phyloP scores from a whole-genome alignment of 1,140 invertebrate genomes.

The Nylanderia fulva region DNA sequence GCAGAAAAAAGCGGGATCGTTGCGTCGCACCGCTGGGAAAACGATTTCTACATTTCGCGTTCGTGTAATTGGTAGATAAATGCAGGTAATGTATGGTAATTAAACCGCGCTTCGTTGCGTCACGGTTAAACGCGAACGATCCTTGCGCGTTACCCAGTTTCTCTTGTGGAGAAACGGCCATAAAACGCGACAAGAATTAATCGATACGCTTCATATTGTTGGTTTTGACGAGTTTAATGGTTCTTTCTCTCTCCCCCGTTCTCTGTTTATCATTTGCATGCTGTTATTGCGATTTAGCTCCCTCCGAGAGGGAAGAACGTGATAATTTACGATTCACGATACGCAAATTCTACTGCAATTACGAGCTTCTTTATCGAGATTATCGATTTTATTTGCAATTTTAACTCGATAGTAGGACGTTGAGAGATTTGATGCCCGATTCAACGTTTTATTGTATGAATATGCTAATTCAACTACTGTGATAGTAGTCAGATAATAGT shows the following conservation, averaged over 20 bases:
- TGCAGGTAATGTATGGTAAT: conserved; percentile 59
- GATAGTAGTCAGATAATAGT: conserved; percentile 19
- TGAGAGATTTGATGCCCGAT: background rate
- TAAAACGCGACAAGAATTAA: conserved; percentile 40
- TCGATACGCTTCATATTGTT: conserved; percentile 22
- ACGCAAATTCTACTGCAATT: background rate
- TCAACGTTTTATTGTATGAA: conserved; percentile 27
- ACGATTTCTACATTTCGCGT: conserved; percentile 46
- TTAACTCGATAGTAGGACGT: background rate
- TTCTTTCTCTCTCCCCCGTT: background rate
- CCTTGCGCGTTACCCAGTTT: conserved; percentile 52
- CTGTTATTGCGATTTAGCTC: background rate
- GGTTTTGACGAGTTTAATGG: conserved; percentile 12
- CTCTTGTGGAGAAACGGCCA: conserved; percentile 30
- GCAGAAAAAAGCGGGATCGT: background rate
- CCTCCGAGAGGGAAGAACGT: background rate
- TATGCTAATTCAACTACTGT: conserved; percentile 45
- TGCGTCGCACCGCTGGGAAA: background rate
- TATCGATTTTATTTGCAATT: background rate
- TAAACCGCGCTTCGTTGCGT: conserved; percentile 62
- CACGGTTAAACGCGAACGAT: conserved; percentile 57
- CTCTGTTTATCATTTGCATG: background rate
- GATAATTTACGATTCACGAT: conserved; percentile 5
- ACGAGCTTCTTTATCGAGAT: background rate
- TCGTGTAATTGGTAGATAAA: conserved; percentile 58